A percentile compares a stretch with the other conserved stretches of the same genome.
Conservation (phyloP, 2,797 vertebrate species). For the Lithobates sylvaticus region DNA sequence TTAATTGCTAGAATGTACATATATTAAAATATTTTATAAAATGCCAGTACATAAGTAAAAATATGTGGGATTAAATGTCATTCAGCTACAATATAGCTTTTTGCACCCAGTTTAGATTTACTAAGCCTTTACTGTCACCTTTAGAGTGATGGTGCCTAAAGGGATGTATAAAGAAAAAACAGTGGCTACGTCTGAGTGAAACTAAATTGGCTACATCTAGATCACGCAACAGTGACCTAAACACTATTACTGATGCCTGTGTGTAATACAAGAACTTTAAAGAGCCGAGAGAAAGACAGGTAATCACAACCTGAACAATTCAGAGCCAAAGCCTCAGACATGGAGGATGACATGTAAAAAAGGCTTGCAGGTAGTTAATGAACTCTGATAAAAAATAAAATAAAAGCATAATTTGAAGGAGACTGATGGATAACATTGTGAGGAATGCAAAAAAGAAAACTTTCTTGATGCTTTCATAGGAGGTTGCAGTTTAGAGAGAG, state of each 20-base stretch:
- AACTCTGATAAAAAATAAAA: conserved; percentile 57
- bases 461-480: conserved; percentile 50
- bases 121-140: conserved; percentile 1
- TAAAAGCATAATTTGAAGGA: conserved; percentile 58
- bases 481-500: conserved; percentile 34
- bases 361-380: conserved; percentile 37
- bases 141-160: conserved; percentile 17
- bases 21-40: no score
- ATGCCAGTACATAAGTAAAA: no score
- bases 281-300: conserved; percentile 40
- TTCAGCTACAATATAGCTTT: no score
- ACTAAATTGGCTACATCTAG: conserved; percentile 54
- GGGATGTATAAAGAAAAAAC: conserved; percentile 35
- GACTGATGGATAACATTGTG: conserved; percentile 44
- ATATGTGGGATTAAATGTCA: no score
- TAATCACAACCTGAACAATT: conserved; percentile 22
- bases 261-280: conserved; percentile 52
- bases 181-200: conserved; percentile 50
- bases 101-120: neutral
- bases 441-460: conserved; percentile 60
- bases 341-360: conserved; percentile 52
- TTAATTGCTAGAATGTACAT: no score
- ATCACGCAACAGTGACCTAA: conserved; percentile 40
- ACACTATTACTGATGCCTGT: conserved; percentile 35
- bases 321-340: conserved; percentile 22